These are phyloP conservation scores for Papilio dardanus DNA, from an alignment of 1,140 invertebrate species.

Conservation along the genomic window DNA sequence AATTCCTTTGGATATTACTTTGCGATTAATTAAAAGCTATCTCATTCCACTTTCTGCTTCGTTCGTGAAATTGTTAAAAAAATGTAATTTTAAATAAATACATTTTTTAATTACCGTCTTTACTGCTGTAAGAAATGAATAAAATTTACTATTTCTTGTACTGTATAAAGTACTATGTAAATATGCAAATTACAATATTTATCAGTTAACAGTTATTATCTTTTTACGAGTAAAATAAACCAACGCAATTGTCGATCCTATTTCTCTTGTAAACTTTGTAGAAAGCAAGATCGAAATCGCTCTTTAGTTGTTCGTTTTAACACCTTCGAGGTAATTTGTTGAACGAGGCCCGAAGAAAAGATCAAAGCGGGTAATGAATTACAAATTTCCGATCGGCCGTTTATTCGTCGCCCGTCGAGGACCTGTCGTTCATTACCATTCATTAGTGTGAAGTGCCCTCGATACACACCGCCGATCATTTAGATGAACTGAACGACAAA, in stretches of 20 bases:
- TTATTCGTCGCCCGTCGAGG: constrained; percentile 48
- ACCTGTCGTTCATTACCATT: constrained; percentile 53
- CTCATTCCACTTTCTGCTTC: neutral
- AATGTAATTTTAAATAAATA: constrained; percentile 4
- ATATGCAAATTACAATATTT: no score
- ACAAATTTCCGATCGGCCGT: constrained; percentile 54
- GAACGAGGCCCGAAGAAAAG: constrained; percentile 39
- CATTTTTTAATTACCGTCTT: neutral
- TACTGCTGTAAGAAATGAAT: neutral
- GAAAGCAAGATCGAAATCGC: neutral
- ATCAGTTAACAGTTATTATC: no score
- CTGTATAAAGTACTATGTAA: no score
- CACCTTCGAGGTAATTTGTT: constrained; percentile 23
- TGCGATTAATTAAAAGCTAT: constrained; percentile 27
- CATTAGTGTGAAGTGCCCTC: constrained; percentile 43
- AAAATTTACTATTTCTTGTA: neutral
- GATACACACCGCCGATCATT: constrained; percentile 42
- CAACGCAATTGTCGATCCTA: neutral
- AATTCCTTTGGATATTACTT: constrained; percentile 35
- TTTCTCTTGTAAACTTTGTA: neutral
- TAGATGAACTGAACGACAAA: constrained; percentile 4
- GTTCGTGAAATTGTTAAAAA: constrained; percentile 12
- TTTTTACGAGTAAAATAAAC: no score
- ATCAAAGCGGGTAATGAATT: constrained; percentile 44
- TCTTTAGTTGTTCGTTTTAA: constrained; percentile 17